phyloP scores from a whole-genome alignment of 2,113 vertebrate genomes.

The Malurus melanocephalus region DNA sequence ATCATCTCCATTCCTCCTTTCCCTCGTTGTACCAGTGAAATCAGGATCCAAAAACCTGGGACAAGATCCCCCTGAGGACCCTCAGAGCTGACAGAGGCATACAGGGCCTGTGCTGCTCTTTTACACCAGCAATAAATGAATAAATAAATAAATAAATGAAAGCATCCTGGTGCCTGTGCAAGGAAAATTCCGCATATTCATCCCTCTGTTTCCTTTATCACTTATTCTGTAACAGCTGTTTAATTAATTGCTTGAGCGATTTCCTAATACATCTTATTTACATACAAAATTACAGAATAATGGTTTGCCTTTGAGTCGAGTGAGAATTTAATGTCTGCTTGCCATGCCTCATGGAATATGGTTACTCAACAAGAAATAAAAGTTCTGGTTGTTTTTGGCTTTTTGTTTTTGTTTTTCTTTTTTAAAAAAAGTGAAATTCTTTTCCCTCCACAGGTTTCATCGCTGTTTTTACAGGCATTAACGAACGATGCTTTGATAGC shows the following conservation, averaged over 20 bases:
- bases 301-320: slow-evolving; percentile 66
- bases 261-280: slow-evolving; percentile 75
- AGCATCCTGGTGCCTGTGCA: neutral
- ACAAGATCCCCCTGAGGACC: neutral
- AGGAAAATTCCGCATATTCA: slow-evolving; percentile 56
- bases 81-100: neutral
- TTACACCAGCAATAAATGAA: neutral
- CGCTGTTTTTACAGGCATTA: neutral
- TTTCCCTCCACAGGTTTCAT: neutral
- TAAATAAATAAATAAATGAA: neutral
- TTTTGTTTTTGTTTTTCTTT: neutral
- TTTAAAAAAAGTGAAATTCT: neutral
- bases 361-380: slow-evolving; percentile 59
- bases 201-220: slow-evolving; percentile 63
- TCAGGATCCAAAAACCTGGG: neutral
- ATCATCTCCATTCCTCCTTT: neutral
- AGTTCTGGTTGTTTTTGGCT: slow-evolving; percentile 34
- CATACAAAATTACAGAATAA: slow-evolving; percentile 75
- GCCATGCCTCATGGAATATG: slow-evolving; percentile 47
- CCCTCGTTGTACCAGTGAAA: neutral
- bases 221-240: slow-evolving; percentile 74
- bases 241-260: slow-evolving; percentile 72
- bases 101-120: neutral
- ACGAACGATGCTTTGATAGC: neutral
- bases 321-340: slow-evolving; percentile 62